Base-by-base conservation (phyloP, 1,140 invertebrate genomes). In the Ganaspis sp. region DNA sequence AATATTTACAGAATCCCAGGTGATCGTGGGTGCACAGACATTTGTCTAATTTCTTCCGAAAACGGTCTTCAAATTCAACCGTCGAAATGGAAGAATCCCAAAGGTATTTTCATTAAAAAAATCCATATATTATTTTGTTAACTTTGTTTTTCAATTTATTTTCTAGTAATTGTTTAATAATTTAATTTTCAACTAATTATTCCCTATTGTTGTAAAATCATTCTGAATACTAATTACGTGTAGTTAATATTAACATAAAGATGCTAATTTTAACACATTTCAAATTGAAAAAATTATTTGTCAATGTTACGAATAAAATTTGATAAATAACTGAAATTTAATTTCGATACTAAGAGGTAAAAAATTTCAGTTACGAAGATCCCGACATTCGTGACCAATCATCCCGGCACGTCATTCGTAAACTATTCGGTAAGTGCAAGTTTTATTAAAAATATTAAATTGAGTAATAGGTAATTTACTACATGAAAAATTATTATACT, bases 21-120 rank as follows among this genome's bases (percentile, higher is more conserved):
- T 81, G 80, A 81, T 81, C 76, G 74, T 73, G 58, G 40, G 69
- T 70, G 58, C 53, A 74, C 72, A 29, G 72, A 76, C 76, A 76
- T 69, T 29, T 75, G 15, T 72, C 70, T 26, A 80, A 73, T 64
- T 42, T 72, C 2, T 75, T 76, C 29, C n/a, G 58, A 17, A 81
- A 79, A 77, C 58, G 75, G 8, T 77, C 77, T 64, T 74, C 75
- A 26, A 73, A 77, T 69, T 77, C 77, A 42, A 73, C n/a, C 64
- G 21, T 23, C 4, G 72, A 72, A 64, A 81, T 81, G 75, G 72
- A 79, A 73, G 75, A 79, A 37, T 73, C 80, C 58, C 73, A 70
- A 49, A 79, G 80, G 80, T 81, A 29, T 58, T n/a, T 5, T 12
- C 9, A 58, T 73, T 37, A 17, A 58, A 9, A 21, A n/a, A n/a